phyloP scores from a whole-genome alignment of 2,797 vertebrate genomes.

The Erethizon dorsatum region DNA sequence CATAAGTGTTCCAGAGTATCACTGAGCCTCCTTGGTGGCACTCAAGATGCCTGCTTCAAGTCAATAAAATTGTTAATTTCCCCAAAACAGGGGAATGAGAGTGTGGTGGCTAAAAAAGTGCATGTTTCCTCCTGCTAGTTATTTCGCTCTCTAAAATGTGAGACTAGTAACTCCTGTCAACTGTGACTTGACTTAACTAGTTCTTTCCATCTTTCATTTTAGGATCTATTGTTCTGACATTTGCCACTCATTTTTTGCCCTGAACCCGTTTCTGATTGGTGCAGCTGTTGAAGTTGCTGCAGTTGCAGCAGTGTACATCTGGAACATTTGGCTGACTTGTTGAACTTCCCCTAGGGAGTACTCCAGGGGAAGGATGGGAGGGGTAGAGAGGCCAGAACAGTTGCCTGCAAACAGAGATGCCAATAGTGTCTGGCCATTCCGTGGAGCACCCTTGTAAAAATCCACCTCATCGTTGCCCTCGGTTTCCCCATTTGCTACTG shows the following conservation, averaged over 20 bases:
- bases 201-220: conserved; percentile 72
- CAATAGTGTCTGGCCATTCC: conserved; percentile 74
- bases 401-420: conserved; percentile 76
- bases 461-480: conserved; percentile 45
- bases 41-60: conserved; percentile 27
- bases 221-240: conserved; percentile 72
- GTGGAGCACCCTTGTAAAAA: conserved; percentile 71
- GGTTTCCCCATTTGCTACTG: conserved; percentile 45
- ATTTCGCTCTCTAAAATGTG: conserved; percentile 43
- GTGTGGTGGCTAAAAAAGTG: conserved; percentile 35
- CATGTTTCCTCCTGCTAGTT: not conserved
- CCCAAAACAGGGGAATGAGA: conserved; percentile 49
- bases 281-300: conserved; percentile 82
- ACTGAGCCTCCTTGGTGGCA: conserved; percentile 1
- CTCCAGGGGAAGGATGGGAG: conserved; percentile 75
- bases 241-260: conserved; percentile 53
- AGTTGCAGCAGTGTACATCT: conserved; percentile 84
- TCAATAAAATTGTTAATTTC: conserved; percentile 67
- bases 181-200: conserved; percentile 68
- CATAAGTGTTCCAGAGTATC: not conserved
- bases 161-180: conserved; percentile 47
- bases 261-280: conserved; percentile 74
- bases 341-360: conserved; percentile 84
- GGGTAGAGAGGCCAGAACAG: conserved; percentile 79
- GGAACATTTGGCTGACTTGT: conserved; percentile 86